These are phyloP conservation scores for Alfaro cultratus DNA, from an alignment of 2,797 vertebrate species.

Conservation along the genomic window DNA sequence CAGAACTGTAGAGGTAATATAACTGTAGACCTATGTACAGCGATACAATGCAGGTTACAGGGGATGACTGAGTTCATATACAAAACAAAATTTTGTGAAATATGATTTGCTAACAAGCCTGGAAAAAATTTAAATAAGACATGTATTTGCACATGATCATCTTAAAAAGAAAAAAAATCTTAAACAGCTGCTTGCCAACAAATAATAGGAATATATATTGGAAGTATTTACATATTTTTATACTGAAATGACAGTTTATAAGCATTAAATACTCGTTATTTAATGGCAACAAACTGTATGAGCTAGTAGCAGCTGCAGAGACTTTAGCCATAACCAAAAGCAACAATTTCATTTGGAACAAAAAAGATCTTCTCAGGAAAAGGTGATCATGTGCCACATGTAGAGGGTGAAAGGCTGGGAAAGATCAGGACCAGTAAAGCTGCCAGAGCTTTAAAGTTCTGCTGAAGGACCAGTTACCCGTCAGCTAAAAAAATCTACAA, in stretches of 20 bases:
- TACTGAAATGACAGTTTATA: not conserved
- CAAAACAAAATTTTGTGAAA: not conserved
- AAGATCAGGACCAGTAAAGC: constrained; percentile 41
- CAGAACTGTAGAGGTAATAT: not conserved
- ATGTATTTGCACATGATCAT: no score
- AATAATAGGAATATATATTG: not conserved
- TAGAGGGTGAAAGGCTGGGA: constrained; percentile 45
- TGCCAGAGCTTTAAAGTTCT: constrained; percentile 33
- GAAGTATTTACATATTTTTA: not conserved
- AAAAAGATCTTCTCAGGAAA: constrained; percentile 20
- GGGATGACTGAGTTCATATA: not conserved
- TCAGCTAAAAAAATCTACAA: constrained; percentile 22
- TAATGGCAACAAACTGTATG: not conserved
- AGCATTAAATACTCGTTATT: not conserved
- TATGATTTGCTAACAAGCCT: not conserved
- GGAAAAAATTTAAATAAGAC: not conserved
- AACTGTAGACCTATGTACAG: not conserved
- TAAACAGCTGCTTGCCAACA: not conserved
- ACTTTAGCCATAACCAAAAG: constrained; percentile 24
- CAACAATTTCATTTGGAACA: not conserved
- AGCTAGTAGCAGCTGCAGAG: not conserved
- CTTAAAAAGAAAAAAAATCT: not conserved
- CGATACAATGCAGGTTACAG: not conserved
- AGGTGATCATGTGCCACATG: constrained; percentile 11
- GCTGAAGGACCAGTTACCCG: constrained; percentile 50